Conservation (phyloP, 2,113 vertebrate species). For the Bungarus multicinctus region DNA sequence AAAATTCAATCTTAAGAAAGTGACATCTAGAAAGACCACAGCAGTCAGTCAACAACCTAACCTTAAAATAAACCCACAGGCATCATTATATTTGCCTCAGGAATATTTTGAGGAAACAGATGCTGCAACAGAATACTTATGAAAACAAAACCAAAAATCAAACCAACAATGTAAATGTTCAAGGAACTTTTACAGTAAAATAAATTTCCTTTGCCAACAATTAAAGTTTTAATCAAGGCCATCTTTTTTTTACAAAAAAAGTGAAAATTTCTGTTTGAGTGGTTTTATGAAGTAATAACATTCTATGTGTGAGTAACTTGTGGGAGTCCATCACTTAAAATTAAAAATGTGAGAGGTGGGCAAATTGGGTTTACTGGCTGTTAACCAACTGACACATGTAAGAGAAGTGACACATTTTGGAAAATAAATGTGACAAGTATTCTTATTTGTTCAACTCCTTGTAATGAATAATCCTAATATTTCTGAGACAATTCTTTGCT, state of each 20-base stretch:
- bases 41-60: not conserved
- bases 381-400: not conserved
- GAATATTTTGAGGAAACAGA: constrained; percentile 1
- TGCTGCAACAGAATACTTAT: not conserved
- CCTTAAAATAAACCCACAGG: constrained; percentile 23
- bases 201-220: not conserved
- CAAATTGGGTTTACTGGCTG: not conserved
- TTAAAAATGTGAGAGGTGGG: not conserved
- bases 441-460: constrained; percentile 8
- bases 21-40: constrained; percentile 24
- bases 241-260: not conserved
- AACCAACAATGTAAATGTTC: not conserved
- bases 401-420: not conserved
- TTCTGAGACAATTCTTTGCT: not conserved
- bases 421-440: not conserved
- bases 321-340: not conserved
- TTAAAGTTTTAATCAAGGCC: not conserved
- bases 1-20: not conserved
- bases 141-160: not conserved
- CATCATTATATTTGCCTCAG: constrained; percentile 3
- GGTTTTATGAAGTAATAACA: not conserved
- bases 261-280: not conserved
- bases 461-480: not conserved
- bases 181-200: constrained; percentile 3
- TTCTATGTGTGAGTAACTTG: not conserved